These are phyloP conservation scores for Drosophila auraria DNA, from an alignment of 1,140 invertebrate genomes.

Conservation along the genomic window DNA sequence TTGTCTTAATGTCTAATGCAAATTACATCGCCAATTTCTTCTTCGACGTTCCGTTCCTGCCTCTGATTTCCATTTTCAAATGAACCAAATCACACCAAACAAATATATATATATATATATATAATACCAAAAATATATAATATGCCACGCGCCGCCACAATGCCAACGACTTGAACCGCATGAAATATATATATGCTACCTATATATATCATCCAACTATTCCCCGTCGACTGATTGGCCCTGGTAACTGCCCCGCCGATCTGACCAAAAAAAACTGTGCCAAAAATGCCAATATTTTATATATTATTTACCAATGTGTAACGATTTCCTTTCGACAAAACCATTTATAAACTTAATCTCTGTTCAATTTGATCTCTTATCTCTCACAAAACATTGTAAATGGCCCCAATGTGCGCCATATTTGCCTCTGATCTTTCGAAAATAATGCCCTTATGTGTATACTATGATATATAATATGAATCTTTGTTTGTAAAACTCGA, in stretches of 20 bases:
- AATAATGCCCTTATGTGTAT: neutral
- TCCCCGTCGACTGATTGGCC: constrained; percentile 80
- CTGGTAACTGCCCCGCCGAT: constrained; percentile 60
- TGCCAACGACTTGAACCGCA: constrained; percentile 29
- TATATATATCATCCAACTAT: constrained; percentile 47
- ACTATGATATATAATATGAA: constrained; percentile 6
- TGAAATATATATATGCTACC: constrained; percentile 35
- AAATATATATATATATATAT: constrained; percentile 10
- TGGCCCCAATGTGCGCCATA: constrained; percentile 38
- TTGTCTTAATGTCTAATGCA: constrained; percentile 43
- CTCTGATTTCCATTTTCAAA: constrained; percentile 66
- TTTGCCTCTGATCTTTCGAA: constrained; percentile 30
- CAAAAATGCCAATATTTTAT: constrained; percentile 21
- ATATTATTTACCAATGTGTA: constrained; percentile 21
- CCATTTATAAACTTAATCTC: constrained; percentile 13
- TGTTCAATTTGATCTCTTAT: constrained; percentile 26
- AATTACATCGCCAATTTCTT: constrained; percentile 70
- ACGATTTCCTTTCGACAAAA: constrained; percentile 20
- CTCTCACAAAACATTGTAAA: constrained; percentile 40
- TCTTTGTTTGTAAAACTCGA: constrained; percentile 35
- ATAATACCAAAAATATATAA: constrained; percentile 4
- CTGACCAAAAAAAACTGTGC: constrained; percentile 56
- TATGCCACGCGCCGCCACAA: constrained; percentile 66
- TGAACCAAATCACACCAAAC: constrained; percentile 13
- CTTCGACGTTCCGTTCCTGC: constrained; percentile 82